Base-by-base conservation (phyloP, 2,888 invertebrate species). In the Scelioninae gen. 2 region DNA sequence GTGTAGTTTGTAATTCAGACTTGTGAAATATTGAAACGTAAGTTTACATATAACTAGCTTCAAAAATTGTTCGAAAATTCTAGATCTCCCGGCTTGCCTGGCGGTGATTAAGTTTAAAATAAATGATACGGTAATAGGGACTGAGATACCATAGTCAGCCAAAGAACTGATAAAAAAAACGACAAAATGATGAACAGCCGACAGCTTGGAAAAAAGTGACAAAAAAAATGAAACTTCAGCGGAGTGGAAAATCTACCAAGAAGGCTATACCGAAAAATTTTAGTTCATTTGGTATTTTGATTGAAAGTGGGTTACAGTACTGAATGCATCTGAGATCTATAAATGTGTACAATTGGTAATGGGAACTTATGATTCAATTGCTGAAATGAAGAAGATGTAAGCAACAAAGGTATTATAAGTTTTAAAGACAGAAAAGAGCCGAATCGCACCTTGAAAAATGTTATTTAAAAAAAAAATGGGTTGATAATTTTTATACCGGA, bases 321-420 rank as follows among this genome's bases (percentile, higher is more conserved):
- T 16, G 11, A 13, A 13, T 1, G 2, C n/a, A 13, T 41, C 50
- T 37, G 15, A 50, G 5, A 50, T 63, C 1, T 63, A 43, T 11
- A 16, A 50, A 9, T 50, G 41, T 9, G 63, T 41, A 0, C 41
- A 41, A 41, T 1, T 41, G 1, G 41, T 19, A 0, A 37, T 52
- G 48, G 19, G 7, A 1, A 41, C 18, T 1, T 63, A 18, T 31
- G 0, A 1, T 2, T 9, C 2, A 1, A n/a, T n/a, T n/a, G n/a
- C n/a, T n/a, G 58, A 58, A 25, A 16, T 22, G 43, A 64, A 6
- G 19, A 45, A 22, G 52, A 64, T 19, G 64, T 52, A n/a, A 33
- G 53, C 0, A 52, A 19, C 13, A 64, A 64, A 57, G 52, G 45
- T 9, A 35, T 64, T 6, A 46, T 60, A 9, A 22, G 46, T n/a